Base-by-base conservation (phyloP, 2,797 vertebrate genomes). In the Peromyscus aztecus region DNA sequence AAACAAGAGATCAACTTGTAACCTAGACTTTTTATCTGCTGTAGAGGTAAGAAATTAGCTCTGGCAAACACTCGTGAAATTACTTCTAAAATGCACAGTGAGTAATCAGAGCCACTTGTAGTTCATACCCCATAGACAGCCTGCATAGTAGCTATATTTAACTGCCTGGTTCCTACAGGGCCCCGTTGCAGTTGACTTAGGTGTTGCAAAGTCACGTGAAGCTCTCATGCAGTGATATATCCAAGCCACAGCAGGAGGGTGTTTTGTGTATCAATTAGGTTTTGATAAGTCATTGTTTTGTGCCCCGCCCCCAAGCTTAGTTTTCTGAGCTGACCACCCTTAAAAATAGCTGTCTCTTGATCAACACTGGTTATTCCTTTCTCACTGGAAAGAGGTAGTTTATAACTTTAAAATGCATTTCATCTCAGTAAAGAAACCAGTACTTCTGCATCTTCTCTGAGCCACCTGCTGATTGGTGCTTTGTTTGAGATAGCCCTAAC, bases 31-130 rank as follows among this genome's bases (percentile, higher is more conserved):
- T 96, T 94, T 94, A 75, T 91, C 94, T 95, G 43, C 65, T 93
- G 6, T 93, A 94, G 96, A 96, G 88, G 82, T 93, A 97, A 97
- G 90, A 96, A 94, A 90, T 92, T 73, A 96, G 89, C 91, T 97
- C 43, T 95, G 87, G 43, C 73, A 94, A 78, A 91, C 24, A 90
- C 59, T 97, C 29, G 3, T 71, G 94, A 98, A 94, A 80, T 93
- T 89, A 96, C 93, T 96, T 96, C 77, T 95, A 78, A 97, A 94
- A 89, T 65, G 46, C 67, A 77, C 85, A 73, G 87, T 96, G 87
- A 97, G 52, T 95, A 96, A 86, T 94, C 77, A 96, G 78, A 94
- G 85, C 94, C 91, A 61, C 49, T 89, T 49, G 12, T 92, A 91
- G 76, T 94, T 78, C n/a, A 71, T 17, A 49, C 49, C 65, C 85